phyloP scores from a whole-genome alignment of 2,797 vertebrate species.

The Threskiornis aethiopicus region DNA sequence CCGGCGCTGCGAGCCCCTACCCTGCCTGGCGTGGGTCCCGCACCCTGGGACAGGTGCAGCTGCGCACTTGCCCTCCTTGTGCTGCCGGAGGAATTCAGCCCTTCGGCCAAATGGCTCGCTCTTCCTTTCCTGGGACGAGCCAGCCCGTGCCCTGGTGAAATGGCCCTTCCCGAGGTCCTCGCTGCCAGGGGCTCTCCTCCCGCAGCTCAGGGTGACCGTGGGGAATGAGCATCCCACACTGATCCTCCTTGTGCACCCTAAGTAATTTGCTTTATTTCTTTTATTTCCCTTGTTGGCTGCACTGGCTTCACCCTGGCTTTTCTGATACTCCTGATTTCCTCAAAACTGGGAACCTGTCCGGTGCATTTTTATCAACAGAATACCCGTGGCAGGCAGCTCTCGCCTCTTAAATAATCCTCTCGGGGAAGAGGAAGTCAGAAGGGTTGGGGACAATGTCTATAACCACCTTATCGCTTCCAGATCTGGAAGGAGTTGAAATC shows the following conservation, averaged over 20 bases:
- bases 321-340: background rate
- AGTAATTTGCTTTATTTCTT: background rate
- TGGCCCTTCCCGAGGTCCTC: background rate
- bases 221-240: background rate
- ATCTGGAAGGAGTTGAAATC: background rate
- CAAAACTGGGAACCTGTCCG: background rate
- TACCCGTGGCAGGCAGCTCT: background rate
- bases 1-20: background rate
- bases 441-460: background rate
- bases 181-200: background rate
- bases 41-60: background rate
- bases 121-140: background rate
- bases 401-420: background rate
- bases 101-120: background rate
- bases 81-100: conserved; percentile 11
- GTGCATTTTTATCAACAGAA: background rate
- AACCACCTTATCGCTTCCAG: background rate
- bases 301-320: background rate
- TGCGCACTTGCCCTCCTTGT: background rate
- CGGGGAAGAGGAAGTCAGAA: background rate
- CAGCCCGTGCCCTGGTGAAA: background rate
- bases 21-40: background rate
- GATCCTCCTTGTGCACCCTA: background rate
- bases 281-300: background rate
- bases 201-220: rapidly evolving